Evolutionary conservation across 2,888 invertebrate genomes (phyloP).

Genomic region (Leucozona laternaria): DNA sequence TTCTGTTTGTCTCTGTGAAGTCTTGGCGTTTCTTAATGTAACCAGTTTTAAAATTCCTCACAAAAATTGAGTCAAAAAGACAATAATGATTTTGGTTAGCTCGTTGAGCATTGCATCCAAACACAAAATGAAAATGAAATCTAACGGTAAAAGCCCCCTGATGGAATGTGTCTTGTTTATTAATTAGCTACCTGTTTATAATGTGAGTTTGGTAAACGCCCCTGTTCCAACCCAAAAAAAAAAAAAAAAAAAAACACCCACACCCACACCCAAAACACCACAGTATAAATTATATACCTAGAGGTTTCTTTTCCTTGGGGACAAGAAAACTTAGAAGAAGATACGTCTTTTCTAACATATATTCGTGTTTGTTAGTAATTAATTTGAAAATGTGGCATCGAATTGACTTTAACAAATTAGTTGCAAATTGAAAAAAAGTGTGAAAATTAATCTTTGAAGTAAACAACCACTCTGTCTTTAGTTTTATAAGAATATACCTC

Average conservation of each 20-base stretch:
- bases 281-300: background rate
- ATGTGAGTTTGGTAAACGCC: background rate
- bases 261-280: slow-evolving; percentile 11
- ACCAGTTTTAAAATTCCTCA: background rate
- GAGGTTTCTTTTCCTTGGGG: background rate
- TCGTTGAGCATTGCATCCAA: background rate
- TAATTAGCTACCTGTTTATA: slow-evolving; percentile 3
- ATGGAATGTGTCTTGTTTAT: background rate
- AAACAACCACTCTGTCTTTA: background rate
- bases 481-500: background rate
- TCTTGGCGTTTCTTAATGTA: background rate
- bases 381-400: background rate
- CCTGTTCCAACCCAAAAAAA: background rate
- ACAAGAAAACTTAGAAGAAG: background rate
- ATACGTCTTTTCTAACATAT: background rate
- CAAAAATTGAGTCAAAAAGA: background rate
- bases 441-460: background rate
- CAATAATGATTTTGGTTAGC: background rate
- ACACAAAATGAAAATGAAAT: background rate
- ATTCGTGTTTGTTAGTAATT: slow-evolving; percentile 26
- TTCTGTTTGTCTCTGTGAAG: background rate
- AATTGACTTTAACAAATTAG: slow-evolving; percentile 14
- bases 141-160: background rate
- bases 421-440: slow-evolving; percentile 11
- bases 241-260: background rate